Percentiles rank a stretch among this genome's conserved stretches.
phyloP scores from a whole-genome alignment of 2,888 invertebrate genomes.

The Anticlea derivata region DNA sequence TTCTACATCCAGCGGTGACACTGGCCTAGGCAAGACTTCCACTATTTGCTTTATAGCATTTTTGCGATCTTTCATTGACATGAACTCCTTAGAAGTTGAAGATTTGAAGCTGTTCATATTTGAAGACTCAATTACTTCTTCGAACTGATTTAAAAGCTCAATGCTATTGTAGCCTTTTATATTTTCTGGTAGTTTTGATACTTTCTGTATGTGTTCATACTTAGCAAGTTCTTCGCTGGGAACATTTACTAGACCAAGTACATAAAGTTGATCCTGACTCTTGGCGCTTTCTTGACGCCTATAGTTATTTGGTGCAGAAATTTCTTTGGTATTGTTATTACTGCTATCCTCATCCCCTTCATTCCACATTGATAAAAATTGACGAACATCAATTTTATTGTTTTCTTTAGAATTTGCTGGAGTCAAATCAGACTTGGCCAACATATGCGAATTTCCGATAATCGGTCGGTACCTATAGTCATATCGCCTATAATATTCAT shows the following conservation, averaged over 20 bases:
- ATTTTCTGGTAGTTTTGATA: constrained; percentile 79
- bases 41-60: constrained; percentile 40
- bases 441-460: constrained; percentile 46
- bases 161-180: constrained; percentile 78
- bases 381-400: constrained; percentile 71
- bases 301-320: constrained; percentile 44
- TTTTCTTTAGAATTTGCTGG: constrained; percentile 52
- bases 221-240: constrained; percentile 75
- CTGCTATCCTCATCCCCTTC: constrained; percentile 76
- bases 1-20: constrained; percentile 79
- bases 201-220: constrained; percentile 80
- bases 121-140: constrained; percentile 74
- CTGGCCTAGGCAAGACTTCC: constrained; percentile 55
- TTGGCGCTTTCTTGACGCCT: constrained; percentile 48
- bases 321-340: constrained; percentile 51
- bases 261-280: constrained; percentile 75
- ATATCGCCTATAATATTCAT: constrained; percentile 63
- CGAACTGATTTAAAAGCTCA: constrained; percentile 76
- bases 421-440: constrained; percentile 48
- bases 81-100: constrained; percentile 45
- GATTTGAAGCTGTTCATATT: constrained; percentile 53
- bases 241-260: constrained; percentile 75
- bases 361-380: constrained; percentile 81
- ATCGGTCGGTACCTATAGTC: constrained; percentile 59
- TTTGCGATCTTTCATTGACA: constrained; percentile 39